Evolutionary conservation across 2,797 vertebrate species (phyloP).

Genomic region (Australoheros facetus): DNA sequence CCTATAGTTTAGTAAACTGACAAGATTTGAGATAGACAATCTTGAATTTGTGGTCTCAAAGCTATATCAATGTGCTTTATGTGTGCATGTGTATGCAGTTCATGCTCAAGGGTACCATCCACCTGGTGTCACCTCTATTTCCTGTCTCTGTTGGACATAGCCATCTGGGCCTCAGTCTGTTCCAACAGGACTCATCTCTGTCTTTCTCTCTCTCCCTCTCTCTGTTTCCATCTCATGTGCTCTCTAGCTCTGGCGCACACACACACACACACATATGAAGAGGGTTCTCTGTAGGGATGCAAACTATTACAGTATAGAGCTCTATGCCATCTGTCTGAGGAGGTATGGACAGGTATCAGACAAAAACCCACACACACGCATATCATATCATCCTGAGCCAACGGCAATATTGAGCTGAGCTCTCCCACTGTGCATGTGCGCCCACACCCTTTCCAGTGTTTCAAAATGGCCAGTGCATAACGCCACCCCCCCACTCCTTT

Average conservation of each 20-base stretch:
- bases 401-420: slow-evolving; percentile 46
- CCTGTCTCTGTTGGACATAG: slow-evolving; percentile 69
- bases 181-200: slow-evolving; percentile 60
- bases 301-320: slow-evolving; percentile 50
- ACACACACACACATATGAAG: slow-evolving; percentile 2
- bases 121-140: slow-evolving; percentile 77
- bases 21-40: slow-evolving; percentile 12
- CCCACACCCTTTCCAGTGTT: slow-evolving; percentile 60
- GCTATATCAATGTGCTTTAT: background rate
- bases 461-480: slow-evolving; percentile 77
- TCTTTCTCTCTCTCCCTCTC: slow-evolving; percentile 2
- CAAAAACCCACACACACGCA: slow-evolving; percentile 37
- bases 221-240: slow-evolving; percentile 10
- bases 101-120: slow-evolving; percentile 57
- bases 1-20: background rate
- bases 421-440: slow-evolving; percentile 23
- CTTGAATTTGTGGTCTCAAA: slow-evolving; percentile 6
- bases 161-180: slow-evolving; percentile 83
- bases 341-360: slow-evolving; percentile 53
- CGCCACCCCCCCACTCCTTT: slow-evolving; percentile 33
- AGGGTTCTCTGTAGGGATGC: slow-evolving; percentile 26
- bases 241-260: slow-evolving; percentile 4
- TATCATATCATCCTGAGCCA: slow-evolving; percentile 42
- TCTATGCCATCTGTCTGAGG: slow-evolving; percentile 68
- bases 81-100: slow-evolving; percentile 16